phyloP scores from a whole-genome alignment of 2,888 invertebrate genomes.

The Archips xylosteana region DNA sequence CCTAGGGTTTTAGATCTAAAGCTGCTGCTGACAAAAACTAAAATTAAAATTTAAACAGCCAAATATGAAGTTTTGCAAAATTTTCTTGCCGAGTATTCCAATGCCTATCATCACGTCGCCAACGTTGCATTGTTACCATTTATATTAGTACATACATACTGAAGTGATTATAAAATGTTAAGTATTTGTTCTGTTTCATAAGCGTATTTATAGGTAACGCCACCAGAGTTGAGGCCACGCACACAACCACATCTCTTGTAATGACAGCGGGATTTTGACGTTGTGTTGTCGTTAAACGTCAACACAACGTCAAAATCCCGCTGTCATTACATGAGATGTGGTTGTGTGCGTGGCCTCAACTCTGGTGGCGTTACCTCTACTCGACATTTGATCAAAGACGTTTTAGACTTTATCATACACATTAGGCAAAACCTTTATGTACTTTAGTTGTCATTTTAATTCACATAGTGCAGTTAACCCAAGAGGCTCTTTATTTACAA shows the following conservation, averaged over 20 bases:
- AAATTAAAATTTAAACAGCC: neutral
- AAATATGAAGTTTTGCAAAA: constrained; percentile 14
- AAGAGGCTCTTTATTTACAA: too few species aligned
- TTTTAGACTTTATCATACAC: neutral
- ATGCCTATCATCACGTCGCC: constrained; percentile 14
- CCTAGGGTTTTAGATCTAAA: constrained; percentile 10
- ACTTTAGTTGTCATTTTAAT: constrained; percentile 5
- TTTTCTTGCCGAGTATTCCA: constrained; percentile 31
- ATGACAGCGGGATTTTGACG: too few species aligned
- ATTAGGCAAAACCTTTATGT: neutral
- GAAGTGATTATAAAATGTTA: neutral
- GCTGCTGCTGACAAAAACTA: constrained; percentile 18
- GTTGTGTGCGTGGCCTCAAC: too few species aligned
- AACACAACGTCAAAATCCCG: too few species aligned
- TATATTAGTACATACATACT: neutral
- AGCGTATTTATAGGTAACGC: neutral
- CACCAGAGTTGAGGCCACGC: too few species aligned
- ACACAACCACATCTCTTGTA: too few species aligned
- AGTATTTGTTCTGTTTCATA: constrained; percentile 5
- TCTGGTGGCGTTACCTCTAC: too few species aligned
- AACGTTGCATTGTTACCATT: constrained; percentile 11
- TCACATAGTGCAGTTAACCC: neutral
- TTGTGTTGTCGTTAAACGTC: too few species aligned
- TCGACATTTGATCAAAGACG: neutral
- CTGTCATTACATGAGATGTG: too few species aligned